Evolutionary conservation across 2,113 vertebrate species (phyloP).

Genomic region (Thalassarche chlororhynchos): DNA sequence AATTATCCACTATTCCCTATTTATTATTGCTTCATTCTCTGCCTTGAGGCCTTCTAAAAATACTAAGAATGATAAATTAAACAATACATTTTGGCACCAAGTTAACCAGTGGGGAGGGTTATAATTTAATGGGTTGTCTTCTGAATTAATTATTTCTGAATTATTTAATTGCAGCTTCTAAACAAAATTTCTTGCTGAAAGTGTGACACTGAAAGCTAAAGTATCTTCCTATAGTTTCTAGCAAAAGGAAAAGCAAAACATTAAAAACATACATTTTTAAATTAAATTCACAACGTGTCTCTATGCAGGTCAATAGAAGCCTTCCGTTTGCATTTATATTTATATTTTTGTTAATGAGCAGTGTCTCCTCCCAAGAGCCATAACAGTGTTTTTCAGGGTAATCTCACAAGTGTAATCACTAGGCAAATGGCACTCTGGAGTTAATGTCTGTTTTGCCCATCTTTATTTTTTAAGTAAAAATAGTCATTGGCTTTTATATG

Average conservation of each 20-base stretch:
- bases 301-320: neutral
- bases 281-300: neutral
- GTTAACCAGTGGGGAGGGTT: conserved; percentile 81
- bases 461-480: neutral
- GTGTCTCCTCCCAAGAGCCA: neutral
- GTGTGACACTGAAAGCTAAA: conserved; percentile 33
- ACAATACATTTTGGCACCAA: conserved; percentile 81
- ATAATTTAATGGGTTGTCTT: conserved; percentile 83
- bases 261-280: neutral
- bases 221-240: neutral
- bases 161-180: conserved; percentile 81
- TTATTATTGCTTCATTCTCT: conserved; percentile 84
- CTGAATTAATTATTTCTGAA: conserved; percentile 85
- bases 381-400: conserved; percentile 11
- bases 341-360: conserved; percentile 30
- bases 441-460: neutral
- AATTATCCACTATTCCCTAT: conserved; percentile 85
- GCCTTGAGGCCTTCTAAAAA: conserved; percentile 82
- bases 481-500: conserved; percentile 1
- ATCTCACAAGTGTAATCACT: conserved; percentile 10
- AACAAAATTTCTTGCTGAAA: conserved; percentile 73
- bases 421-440: neutral
- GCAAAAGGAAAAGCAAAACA: neutral
- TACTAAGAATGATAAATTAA: conserved; percentile 86
- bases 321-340: conserved; percentile 25